These are phyloP conservation scores for Liolophura sinensis DNA, from an alignment of 1,140 invertebrate genomes.

Conservation along the genomic window DNA sequence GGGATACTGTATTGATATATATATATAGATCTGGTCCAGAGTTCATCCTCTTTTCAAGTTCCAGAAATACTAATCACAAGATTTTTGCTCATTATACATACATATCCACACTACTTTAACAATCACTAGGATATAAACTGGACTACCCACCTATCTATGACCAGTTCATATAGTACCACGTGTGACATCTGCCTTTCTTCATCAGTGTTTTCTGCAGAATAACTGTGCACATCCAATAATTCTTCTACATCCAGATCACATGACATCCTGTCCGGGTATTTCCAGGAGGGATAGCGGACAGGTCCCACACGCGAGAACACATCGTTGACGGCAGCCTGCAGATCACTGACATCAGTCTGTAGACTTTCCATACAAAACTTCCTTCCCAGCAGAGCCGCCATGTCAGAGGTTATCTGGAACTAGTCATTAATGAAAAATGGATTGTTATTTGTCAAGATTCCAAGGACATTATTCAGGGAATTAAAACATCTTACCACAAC, in stretches of 20 bases:
- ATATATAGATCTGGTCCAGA: too few relatives aligned
- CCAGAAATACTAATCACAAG: not conserved
- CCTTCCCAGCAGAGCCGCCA: slow-evolving; percentile 53
- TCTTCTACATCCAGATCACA: slow-evolving; percentile 51
- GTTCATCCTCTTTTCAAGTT: too few relatives aligned
- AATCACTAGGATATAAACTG: not conserved
- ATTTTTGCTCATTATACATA: not conserved
- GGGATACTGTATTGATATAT: too few relatives aligned
- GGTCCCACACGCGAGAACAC: slow-evolving; percentile 49
- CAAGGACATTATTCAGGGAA: too few relatives aligned
- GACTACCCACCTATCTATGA: slow-evolving; percentile 54
- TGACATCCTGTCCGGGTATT: slow-evolving; percentile 54
- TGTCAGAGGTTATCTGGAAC: slow-evolving; percentile 11
- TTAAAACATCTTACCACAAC: too few relatives aligned
- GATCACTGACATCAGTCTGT: slow-evolving; percentile 47
- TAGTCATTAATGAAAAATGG: too few relatives aligned
- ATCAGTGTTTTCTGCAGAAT: slow-evolving; percentile 32
- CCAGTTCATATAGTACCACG: slow-evolving; percentile 54
- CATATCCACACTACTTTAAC: too few relatives aligned
- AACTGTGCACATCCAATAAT: slow-evolving; percentile 48
- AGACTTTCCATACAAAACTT: slow-evolving; percentile 51
- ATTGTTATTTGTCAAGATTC: too few relatives aligned
- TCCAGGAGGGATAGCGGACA: slow-evolving; percentile 50
- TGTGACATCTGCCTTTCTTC: slow-evolving; percentile 56
- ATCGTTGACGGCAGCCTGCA: slow-evolving; percentile 48